A percentile compares a stretch with the other conserved stretches of the same genome.
These are phyloP conservation scores for Drosophila hawaiiensis DNA, from an alignment of 2,888 invertebrate genomes.

Conservation along the genomic window DNA sequence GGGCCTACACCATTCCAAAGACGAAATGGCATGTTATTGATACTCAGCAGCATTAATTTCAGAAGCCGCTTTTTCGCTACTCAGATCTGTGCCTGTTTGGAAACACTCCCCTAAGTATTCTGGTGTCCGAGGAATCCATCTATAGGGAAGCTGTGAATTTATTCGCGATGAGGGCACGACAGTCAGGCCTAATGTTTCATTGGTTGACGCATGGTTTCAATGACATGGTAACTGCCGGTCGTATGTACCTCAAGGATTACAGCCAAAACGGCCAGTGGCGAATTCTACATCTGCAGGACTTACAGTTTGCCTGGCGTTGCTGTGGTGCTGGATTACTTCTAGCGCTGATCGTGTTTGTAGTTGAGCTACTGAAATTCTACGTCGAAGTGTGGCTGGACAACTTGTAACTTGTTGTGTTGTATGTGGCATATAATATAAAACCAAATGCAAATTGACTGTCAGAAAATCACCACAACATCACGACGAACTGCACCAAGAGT, in stretches of 20 bases:
- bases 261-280: slow-evolving; percentile 24
- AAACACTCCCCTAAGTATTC: slow-evolving; percentile 6
- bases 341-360: slow-evolving; percentile 36
- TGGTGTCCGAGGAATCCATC: slow-evolving; percentile 55
- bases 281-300: slow-evolving; percentile 37
- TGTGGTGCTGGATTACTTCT: slow-evolving; percentile 34
- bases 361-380: slow-evolving; percentile 60
- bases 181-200: slow-evolving; percentile 37
- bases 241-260: slow-evolving; percentile 53
- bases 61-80: slow-evolving; percentile 44
- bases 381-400: slow-evolving; percentile 54
- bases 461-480: slow-evolving; percentile 67
- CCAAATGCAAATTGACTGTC: slow-evolving; percentile 74
- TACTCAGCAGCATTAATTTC: slow-evolving; percentile 54
- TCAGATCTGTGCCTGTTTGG: slow-evolving; percentile 50
- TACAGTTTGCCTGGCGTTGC: slow-evolving; percentile 24
- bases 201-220: slow-evolving; percentile 55
- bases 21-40: slow-evolving; percentile 54
- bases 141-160: slow-evolving; percentile 24
- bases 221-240: slow-evolving; percentile 58
- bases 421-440: slow-evolving; percentile 56
- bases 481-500: slow-evolving; percentile 65
- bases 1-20: slow-evolving; percentile 49
- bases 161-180: slow-evolving; percentile 21
- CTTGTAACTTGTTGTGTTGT: slow-evolving; percentile 48